These are phyloP conservation scores for Eulemur coronatus DNA, from an alignment of 2,797 vertebrate genomes.

Conservation along the genomic window DNA sequence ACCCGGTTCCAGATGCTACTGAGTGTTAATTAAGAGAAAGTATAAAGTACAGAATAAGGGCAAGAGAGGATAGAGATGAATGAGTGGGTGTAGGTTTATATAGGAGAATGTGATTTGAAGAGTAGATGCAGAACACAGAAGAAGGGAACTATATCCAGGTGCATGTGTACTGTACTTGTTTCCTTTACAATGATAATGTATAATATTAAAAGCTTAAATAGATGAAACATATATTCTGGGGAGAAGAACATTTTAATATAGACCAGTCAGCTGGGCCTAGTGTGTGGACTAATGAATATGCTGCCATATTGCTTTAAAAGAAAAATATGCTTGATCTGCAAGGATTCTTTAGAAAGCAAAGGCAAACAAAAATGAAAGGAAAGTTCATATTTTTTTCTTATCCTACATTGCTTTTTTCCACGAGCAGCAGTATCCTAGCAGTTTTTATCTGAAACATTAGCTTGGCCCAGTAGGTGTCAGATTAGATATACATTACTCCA, in stretches of 20 bases:
- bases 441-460: constrained; percentile 87
- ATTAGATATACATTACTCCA: constrained; percentile 88
- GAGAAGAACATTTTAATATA: neutral
- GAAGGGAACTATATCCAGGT: neutral
- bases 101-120: neutral
- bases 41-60: neutral
- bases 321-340: neutral
- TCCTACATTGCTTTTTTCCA: constrained; percentile 41
- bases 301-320: constrained; percentile 1
- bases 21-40: neutral
- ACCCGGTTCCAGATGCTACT: neutral
- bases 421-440: constrained; percentile 82
- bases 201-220: constrained; percentile 4
- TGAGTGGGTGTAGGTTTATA: neutral
- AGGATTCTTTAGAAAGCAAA: constrained; percentile 44
- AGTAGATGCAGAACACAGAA: neutral
- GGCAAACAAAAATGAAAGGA: constrained; percentile 60
- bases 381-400: constrained; percentile 21
- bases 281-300: neutral
- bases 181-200: neutral
- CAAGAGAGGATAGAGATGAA: neutral
- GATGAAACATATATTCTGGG: neutral
- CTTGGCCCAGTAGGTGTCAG: constrained; percentile 87
- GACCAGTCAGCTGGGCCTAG: neutral
- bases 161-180: neutral